Conservation (phyloP, 2,797 vertebrate species). For the Bradypus variegatus region DNA sequence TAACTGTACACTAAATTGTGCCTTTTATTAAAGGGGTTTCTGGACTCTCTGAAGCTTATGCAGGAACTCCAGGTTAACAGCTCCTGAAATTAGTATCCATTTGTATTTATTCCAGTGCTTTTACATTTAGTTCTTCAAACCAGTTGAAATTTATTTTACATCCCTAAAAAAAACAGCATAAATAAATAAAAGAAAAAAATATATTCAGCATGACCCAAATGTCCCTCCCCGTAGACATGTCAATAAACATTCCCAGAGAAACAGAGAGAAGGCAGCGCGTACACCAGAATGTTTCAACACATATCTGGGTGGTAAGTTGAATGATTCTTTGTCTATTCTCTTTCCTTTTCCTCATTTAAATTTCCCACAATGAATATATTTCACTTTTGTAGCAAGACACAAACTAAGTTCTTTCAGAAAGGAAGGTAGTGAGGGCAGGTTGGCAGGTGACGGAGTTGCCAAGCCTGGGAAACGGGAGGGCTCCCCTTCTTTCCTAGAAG, state of each 20-base stretch:
- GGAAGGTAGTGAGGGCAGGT: not conserved
- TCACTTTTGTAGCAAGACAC: not conserved
- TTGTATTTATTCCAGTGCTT: not conserved
- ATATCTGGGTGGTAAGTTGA: not conserved
- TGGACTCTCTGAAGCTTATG: not conserved
- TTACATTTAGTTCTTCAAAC: slow-evolving; percentile 14
- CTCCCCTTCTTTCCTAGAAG: not conserved
- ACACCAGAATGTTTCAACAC: not conserved
- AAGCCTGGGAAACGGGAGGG: not conserved
- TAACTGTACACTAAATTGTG: not conserved
- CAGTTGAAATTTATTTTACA: not conserved
- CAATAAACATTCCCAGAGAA: not conserved
- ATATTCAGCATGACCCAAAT: not conserved
- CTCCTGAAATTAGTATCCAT: not conserved
- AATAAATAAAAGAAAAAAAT: not conserved
- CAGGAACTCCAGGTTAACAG: not conserved
- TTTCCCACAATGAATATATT: not conserved
- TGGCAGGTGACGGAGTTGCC: not conserved
- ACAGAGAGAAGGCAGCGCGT: not conserved
- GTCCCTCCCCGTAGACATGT: not conserved
- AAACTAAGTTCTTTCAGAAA: not conserved
- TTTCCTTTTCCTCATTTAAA: not conserved
- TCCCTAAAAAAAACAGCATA: not conserved
- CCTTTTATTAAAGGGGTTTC: not conserved
- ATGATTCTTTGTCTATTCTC: not conserved